Base-by-base conservation (phyloP, 2,888 invertebrate genomes). In the Dynastes tityus region DNA sequence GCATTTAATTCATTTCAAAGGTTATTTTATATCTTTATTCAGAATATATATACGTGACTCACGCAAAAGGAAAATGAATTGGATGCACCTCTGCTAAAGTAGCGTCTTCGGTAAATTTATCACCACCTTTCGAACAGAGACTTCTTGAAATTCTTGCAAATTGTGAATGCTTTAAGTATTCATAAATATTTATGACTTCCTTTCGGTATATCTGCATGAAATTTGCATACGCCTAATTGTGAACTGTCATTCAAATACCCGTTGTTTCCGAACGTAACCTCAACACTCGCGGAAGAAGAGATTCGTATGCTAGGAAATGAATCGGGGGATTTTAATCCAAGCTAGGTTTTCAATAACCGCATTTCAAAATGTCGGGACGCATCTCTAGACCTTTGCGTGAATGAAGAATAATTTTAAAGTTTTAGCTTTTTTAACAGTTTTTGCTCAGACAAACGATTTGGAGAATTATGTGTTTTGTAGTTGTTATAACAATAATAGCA, bases 161-260 rank as follows among this genome's bases (percentile, higher is more conserved):
- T 68, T 22, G 8, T 68, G 49, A 49, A 49, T 49, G 37, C 27
- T 68, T 45, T 16, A 27, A 49, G 49, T 49, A 45, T 11, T 49
- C 68, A 68, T 68, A 68, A 68, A 68, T 68, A 68, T 68, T 45
- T 49, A 68, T 68, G 49, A 45, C 2, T 49, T 68, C 45, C 49
- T 49, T 68, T 22, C 68, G 49, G 49, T 45, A 45, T 27, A 68
- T 68, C 68, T 68, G 68, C 22, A 45, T 49, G 51, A 29, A 49
- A 45, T 68, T 68, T 68, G 49, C 49, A 68, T 68, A 45, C 13
- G 68, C 45, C 68, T 68, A 68, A 68, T 68, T 68, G 68, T 49
- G 49, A 68, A 11, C 16, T 32, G 64, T 32, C 27, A 64, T 37
- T 64, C 32, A 64, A 32, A 64, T 64, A 64, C 32, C 9, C 32